phyloP scores from a whole-genome alignment of 1,140 invertebrate species.

The Calliphora vicina region DNA sequence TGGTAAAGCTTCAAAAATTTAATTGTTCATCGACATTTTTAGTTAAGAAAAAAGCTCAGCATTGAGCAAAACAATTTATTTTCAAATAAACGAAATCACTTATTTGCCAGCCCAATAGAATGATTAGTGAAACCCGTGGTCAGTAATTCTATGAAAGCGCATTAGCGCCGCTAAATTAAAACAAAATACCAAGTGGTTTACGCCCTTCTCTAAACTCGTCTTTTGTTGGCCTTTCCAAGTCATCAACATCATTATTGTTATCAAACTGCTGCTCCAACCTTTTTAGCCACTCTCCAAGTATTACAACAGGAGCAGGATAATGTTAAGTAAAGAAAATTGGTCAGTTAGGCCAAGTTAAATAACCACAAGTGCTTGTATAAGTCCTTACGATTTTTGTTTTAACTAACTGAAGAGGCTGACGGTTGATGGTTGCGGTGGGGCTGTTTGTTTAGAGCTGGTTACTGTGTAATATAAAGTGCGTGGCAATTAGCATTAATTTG shows the following conservation, averaged over 20 bases:
- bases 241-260: not conserved
- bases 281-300: not conserved
- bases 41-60: too few species aligned
- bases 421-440: not conserved
- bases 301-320: not conserved
- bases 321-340: conserved; percentile 20
- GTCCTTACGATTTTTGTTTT: not conserved
- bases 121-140: conserved; percentile 9
- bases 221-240: not conserved
- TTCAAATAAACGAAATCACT: not conserved
- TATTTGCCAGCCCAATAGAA: not conserved
- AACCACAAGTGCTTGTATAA: conserved; percentile 11
- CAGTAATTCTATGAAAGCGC: conserved; percentile 12
- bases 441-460: not conserved
- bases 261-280: not conserved
- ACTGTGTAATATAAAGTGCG: not conserved
- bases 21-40: too few species aligned
- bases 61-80: too few species aligned
- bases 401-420: not conserved
- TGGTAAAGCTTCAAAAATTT: too few species aligned
- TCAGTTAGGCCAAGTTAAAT: not conserved
- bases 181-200: conserved; percentile 26
- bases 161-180: conserved; percentile 32
- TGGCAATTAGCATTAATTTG: conserved; percentile 9
- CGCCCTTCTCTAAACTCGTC: not conserved